Conservation (phyloP, 2,113 vertebrate species). For the Bagarius yarrelli region DNA sequence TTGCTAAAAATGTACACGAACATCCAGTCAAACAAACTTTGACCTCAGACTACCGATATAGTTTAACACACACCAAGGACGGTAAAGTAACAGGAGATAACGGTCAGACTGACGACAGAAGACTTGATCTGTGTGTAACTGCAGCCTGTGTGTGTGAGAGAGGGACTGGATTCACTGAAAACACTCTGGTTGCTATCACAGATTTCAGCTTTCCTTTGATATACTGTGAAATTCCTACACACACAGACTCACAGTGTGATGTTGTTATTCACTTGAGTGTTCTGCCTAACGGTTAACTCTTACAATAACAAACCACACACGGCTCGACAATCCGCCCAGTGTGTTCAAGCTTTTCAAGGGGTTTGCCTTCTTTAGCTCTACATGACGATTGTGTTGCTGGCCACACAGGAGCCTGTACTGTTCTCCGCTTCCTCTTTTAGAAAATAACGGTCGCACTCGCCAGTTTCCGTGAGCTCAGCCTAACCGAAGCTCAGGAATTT, state of each 20-base stretch:
- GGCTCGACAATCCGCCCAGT: neutral
- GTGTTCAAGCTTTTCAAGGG: neutral
- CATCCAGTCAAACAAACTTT: conserved; percentile 41
- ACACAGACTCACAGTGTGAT: neutral
- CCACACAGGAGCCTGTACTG: neutral
- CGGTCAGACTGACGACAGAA: conserved; percentile 37
- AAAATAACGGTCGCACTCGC: conserved; percentile 41
- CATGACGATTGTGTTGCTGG: conserved; percentile 7
- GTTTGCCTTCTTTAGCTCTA: neutral
- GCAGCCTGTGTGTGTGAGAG: neutral
- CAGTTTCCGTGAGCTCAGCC: conserved; percentile 39
- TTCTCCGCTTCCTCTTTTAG: conserved; percentile 27
- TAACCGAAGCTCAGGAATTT: conserved; percentile 47
- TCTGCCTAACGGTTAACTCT: neutral
- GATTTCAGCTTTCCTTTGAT: neutral
- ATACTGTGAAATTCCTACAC: neutral
- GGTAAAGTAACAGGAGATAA: conserved; percentile 31
- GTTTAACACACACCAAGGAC: conserved; percentile 38
- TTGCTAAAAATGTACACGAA: conserved; percentile 44
- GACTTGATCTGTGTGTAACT: conserved; percentile 3
- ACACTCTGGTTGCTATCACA: neutral
- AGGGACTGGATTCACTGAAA: neutral
- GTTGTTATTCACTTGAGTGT: neutral
- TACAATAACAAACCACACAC: neutral
- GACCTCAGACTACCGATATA: conserved; percentile 32